Base-by-base conservation (phyloP, 2,113 vertebrate genomes). In the Guaruba guarouba region DNA sequence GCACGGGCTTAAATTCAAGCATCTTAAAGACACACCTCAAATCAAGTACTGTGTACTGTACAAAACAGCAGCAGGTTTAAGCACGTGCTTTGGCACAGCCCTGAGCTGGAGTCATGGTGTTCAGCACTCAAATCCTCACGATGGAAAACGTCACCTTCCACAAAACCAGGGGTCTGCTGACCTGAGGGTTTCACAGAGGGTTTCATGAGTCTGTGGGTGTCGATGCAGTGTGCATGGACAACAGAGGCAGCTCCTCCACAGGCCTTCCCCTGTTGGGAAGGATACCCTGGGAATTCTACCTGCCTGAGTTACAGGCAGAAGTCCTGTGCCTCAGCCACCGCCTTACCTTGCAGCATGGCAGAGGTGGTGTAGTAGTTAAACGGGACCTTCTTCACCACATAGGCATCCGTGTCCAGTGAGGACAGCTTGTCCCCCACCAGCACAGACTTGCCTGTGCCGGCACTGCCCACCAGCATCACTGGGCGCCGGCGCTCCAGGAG, bases 281-380 rank as follows among this genome's bases (percentile, higher is more conserved):
- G 28, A 33, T 1, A 2, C 3, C 6, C 5, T 4, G 1, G 48
- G 51, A 51, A 48, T 10, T 59, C 55, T 59, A n/a, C 55, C 55
- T n/a, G 55, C 31, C 33, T n/a, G 55, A n/a, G 33, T 57, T 20
- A 22, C 31, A n/a, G 29, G 12, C 9, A 41, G 11, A 78, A 63
- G 41, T 27, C 27, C 37, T 2, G 0, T 6, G 37, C 2, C 11
- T 29, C 55, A 6, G 25, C 6, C 23, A 0, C 5, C 2, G 3
- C 39, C 97, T 86, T 97, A 99, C 99, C 99, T 97, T 99, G 99
- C 52, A 99, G 98, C 99, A 99, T 98, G 17, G 99, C 99, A 8
- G 99, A 99, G 2, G 99, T 99, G 78, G 99, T 99, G 88, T 99
- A 99, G 93, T 99, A 99, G 98, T 99, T 99, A 74, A 99, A 99